Evolutionary conservation across 2,888 invertebrate species (phyloP), one percentile per base, ranked within the genome.

Genomic region (Papilio elwesi): DNA sequence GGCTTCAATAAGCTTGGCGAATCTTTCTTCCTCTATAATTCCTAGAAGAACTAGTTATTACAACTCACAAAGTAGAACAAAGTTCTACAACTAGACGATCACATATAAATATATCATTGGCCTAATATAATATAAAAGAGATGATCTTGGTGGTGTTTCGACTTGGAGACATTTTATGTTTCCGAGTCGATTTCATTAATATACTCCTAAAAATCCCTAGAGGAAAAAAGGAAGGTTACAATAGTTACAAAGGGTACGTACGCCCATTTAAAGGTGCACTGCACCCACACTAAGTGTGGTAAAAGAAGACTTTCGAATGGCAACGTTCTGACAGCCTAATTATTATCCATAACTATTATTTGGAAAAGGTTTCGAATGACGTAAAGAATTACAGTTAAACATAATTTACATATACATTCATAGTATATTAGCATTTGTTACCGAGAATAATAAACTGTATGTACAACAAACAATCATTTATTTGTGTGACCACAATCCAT

Each of bases 191-290:
- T n/a, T n/a, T n/a, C n/a, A n/a, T n/a, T n/a, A n/a, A n/a, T n/a
- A n/a, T n/a, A n/a, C n/a, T n/a, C n/a, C n/a, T n/a, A n/a, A n/a
- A n/a, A n/a, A n/a, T n/a, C n/a, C n/a, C n/a, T n/a, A n/a, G n/a
- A n/a, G n/a, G n/a, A n/a, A n/a, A n/a, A n/a, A n/a, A n/a, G n/a
- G n/a, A n/a, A n/a, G n/a, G n/a, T n/a, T n/a, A n/a, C n/a, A n/a
- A n/a, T 48, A 15, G 63, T 49, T 38, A 55, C 36, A 16, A 66
- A 71, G 66, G 59, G 57, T 71, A 68, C 52, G 48, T 55, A 68
- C 64, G 63, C 64, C 68, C 68, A 59, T 71, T 66, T 71, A 73
- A 68, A 68, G 68, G 72, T 64, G 68, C 68, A 71, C 67, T 71
- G 71, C 62, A 73, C 72, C 63, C 68, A 73, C 72, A 68, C 66